Percentiles rank a stretch among this genome's conserved stretches.
These are phyloP conservation scores for Lycia hirtaria DNA, from an alignment of 2,888 invertebrate genomes.

Conservation along the genomic window DNA sequence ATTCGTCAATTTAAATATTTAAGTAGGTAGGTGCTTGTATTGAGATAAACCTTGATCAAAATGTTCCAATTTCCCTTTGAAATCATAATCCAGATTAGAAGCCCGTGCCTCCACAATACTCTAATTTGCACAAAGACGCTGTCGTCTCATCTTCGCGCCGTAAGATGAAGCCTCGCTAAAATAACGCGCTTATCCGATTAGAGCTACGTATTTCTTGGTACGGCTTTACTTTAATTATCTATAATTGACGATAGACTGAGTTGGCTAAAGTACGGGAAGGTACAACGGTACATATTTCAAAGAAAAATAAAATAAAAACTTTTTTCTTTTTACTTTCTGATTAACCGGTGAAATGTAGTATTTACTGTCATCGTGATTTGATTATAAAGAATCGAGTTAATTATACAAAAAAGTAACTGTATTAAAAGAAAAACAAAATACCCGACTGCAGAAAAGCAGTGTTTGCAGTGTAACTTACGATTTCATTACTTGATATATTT, in stretches of 20 bases:
- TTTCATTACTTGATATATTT: too few relatives aligned
- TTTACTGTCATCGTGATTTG: too few relatives aligned
- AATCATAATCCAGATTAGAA: conserved; percentile 25
- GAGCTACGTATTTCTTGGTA: conserved; percentile 7
- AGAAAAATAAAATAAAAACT: too few relatives aligned
- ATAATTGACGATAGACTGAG: neutral
- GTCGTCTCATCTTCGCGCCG: conserved; percentile 31
- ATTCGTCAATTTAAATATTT: neutral
- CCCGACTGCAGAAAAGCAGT: too few relatives aligned
- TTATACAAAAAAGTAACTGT: too few relatives aligned
- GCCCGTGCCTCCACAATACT: conserved; percentile 19
- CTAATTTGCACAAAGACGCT: conserved; percentile 28
- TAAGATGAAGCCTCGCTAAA: conserved; percentile 32
- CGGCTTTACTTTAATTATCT: neutral
- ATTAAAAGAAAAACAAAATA: too few relatives aligned
- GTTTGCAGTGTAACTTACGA: too few relatives aligned
- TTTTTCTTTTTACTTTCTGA: too few relatives aligned
- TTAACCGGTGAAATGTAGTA: too few relatives aligned
- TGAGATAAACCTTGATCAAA: conserved; percentile 14
- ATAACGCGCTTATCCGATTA: conserved; percentile 39
- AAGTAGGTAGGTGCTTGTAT: neutral
- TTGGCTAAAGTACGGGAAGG: neutral
- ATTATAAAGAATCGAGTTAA: too few relatives aligned
- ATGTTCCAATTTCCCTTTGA: conserved; percentile 14
- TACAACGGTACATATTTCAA: too few relatives aligned